These are phyloP conservation scores for Scytalopus superciliaris DNA, from an alignment of 2,113 vertebrate genomes.

Conservation along the genomic window DNA sequence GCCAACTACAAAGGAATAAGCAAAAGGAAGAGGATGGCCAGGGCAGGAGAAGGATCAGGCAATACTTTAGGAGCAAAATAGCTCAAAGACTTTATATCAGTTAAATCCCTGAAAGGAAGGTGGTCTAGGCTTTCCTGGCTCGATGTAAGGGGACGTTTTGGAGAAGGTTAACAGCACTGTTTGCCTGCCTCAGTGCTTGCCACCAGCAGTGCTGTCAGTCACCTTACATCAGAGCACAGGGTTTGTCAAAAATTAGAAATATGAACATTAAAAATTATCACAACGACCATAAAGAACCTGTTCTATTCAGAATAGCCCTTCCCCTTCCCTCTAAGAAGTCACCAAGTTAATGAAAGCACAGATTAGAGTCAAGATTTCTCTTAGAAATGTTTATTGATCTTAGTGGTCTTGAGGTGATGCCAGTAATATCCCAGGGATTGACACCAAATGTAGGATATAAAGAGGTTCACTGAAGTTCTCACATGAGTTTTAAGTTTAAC, in stretches of 20 bases:
- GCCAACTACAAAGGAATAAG: neutral
- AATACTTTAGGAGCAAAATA: neutral
- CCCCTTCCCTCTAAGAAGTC: neutral
- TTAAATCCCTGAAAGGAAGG: neutral
- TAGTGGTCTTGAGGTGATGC: neutral
- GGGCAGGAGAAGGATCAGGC: neutral
- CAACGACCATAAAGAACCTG: neutral
- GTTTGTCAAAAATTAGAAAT: neutral
- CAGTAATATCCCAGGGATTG: neutral
- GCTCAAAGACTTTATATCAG: neutral
- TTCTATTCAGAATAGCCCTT: neutral
- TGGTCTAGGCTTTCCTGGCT: neutral
- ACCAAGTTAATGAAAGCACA: neutral
- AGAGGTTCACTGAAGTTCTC: neutral
- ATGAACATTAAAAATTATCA: neutral
- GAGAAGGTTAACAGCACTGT: neutral
- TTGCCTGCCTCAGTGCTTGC: neutral
- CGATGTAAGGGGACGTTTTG: neutral
- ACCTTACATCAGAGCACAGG: neutral
- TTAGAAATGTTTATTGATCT: neutral
- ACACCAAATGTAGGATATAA: neutral
- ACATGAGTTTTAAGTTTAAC: neutral
- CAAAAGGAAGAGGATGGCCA: neutral
- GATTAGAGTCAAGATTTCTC: neutral
- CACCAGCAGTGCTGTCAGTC: neutral